Base-by-base conservation (phyloP, 2,113 vertebrate species). In the Crypturellus undulatus region DNA sequence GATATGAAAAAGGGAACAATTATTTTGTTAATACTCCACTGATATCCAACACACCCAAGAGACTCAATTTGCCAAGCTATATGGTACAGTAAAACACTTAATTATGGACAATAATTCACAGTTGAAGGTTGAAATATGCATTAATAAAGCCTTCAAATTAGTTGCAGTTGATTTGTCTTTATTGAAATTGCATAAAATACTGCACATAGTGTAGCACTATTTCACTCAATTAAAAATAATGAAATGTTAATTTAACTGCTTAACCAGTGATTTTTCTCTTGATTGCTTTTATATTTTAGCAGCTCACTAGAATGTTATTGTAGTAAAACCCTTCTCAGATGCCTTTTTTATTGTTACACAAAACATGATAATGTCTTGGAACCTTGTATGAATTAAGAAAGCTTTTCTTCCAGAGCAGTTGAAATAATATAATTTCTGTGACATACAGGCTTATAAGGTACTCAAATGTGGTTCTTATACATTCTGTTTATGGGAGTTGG, bases 151-250 rank as follows among this genome's bases (percentile, higher is more conserved):
- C 96, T 87, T 87, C 83, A 87, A 93, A 95, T 90, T 94, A 58
- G 89, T 92, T 92, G 95, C 88, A 89, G 89, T 90, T 87, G 87
- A 92, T 97, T 93, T 84, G 77, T 38, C 62, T 94, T 95, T 91
- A 91, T 82, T 89, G 85, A 92, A 95, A 93, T 93, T 73, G 88
- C 77, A 82, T 80, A 93, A 95, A 97, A 93, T 92, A 82, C 45
- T 42, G 88, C 93, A 90, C 54, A 88, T 67, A 89, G 59, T 65
- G 71, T 92, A 92, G 90, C 76, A 72, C 63, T 85, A 88, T 96
- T 92, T 96, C 81, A 92, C 67, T 93, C 90, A 94, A 91, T 94
- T 96, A 95, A 96, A 97, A 96, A 94, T 96, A 96, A 97, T 90
- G 80, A 92, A 95, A 96, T 84, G 88, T 88, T 97, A 94, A 94